Evolutionary conservation across 2,888 invertebrate genomes (phyloP), one percentile per base, ranked within the genome.

Genomic region (Thymelicus lineola): DNA sequence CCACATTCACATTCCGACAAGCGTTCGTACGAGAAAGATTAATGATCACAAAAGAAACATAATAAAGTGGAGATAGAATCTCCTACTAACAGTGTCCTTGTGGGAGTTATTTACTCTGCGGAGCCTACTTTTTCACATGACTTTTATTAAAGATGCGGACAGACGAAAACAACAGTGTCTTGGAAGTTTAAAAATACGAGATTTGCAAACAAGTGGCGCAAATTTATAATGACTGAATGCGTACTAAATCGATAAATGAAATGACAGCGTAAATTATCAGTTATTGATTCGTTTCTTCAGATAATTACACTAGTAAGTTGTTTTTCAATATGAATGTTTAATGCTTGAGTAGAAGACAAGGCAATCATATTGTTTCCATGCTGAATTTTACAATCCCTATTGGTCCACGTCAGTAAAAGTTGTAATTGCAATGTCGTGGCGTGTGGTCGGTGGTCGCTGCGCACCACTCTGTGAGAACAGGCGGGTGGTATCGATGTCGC

Each of bases 31-130:
- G 91, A 91, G 91, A 93, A 93, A 93, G 93, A 93, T 93, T 93
- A 93, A 93, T 93, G 93, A 93, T 93, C 93, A 92, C 93, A 93
- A 93, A 93, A 93, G 92, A 92, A 93, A 93, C 93, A 93, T 93
- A 93, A 93, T 93, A 93, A 93, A 92, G 88, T 89, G 88, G 87
- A 93, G 93, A 93, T 93, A 92, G 90, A 89, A 93, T 93, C 93
- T 93, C 83, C 92, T 90, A 90, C 93, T 93, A 92, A 92, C 93
- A 89, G 93, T 92, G 93, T 93, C 93, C 92, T 93, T 93, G 93
- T 82, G 93, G 91, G 91, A 91, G 91, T 90, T 92, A 93, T 93
- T 93, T 93, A 91, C 91, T 91, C 82, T 83, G 86, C 80, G 80
- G 84, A 83, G 84, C 85, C 88, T 88, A 88, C 88, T 91, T 92